These are phyloP conservation scores for Rhyacophila evoluta DNA, from an alignment of 2,888 invertebrate species.

Conservation along the genomic window DNA sequence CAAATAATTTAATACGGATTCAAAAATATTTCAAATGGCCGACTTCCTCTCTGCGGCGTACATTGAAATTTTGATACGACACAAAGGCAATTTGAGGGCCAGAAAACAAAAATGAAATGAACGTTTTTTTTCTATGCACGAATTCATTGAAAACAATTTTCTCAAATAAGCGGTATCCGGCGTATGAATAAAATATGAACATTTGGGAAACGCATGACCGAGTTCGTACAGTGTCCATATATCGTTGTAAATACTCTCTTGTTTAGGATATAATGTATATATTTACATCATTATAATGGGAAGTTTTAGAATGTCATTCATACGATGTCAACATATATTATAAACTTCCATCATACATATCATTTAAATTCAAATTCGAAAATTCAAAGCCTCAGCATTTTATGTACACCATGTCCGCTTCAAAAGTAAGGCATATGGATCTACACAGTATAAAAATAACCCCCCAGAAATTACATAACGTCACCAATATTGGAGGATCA, in stretches of 20 bases:
- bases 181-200: conserved; percentile 40
- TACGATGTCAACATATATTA: no score
- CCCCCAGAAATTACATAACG: no score
- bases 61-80: not conserved
- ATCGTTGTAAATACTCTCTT: not conserved
- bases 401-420: no score
- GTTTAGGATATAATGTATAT: conserved; percentile 30
- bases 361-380: no score
- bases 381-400: no score
- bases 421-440: no score
- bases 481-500: no score
- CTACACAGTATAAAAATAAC: no score
- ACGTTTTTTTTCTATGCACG: not conserved
- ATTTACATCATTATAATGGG: not conserved
- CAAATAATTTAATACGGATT: not conserved
- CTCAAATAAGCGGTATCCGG: conserved; percentile 45
- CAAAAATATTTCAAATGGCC: conserved; percentile 25
- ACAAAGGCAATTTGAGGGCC: conserved; percentile 20
- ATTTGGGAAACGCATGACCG: conserved; percentile 32
- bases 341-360: no score
- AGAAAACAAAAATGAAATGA: conserved; percentile 19
- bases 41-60: conserved; percentile 3
- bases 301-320: no score
- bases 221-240: not conserved
- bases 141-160: conserved; percentile 35